Conservation (phyloP, 2,888 invertebrate genomes). For the Tryphoninae sp. region DNA sequence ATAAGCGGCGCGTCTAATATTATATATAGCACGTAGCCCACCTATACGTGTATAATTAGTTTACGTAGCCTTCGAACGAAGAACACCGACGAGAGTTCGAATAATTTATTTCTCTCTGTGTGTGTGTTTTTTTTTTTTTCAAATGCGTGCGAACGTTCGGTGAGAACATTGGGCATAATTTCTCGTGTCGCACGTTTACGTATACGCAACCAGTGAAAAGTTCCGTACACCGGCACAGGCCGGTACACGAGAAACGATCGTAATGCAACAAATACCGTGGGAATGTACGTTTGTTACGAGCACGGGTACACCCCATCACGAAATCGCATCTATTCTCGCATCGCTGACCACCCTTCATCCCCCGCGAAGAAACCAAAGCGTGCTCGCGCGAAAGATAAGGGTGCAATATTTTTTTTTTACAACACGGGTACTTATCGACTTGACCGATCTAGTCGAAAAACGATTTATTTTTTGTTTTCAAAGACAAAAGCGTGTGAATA, state of each 20-base stretch:
- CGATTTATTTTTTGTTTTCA: background rate
- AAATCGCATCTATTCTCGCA: constrained; percentile 46
- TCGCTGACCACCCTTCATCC: constrained; percentile 34
- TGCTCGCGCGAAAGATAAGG: background rate
- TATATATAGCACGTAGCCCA: constrained; percentile 14
- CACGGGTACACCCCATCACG: constrained; percentile 26
- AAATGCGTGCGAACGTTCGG: constrained; percentile 31
- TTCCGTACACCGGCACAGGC: constrained; percentile 41
- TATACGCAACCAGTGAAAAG: constrained; percentile 30
- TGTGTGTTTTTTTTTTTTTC: constrained; percentile 15
- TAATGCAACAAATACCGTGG: constrained; percentile 51
- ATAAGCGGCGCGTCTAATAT: constrained; percentile 1
- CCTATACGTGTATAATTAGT: constrained; percentile 51
- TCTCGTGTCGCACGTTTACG: constrained; percentile 17
- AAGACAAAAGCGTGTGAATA: constrained; percentile 32
- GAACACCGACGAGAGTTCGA: constrained; percentile 12
- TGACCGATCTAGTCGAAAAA: background rate
- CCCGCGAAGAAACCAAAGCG: constrained; percentile 41
- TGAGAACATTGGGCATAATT: constrained; percentile 52
- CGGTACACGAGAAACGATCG: constrained; percentile 30
- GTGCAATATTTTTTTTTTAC: background rate
- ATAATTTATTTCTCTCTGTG: constrained; percentile 29
- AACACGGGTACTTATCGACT: background rate
- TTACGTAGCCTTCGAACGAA: constrained; percentile 35
- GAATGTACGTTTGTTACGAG: constrained; percentile 48